A percentile compares a stretch with the other conserved stretches of the same genome.
These are phyloP conservation scores for Synanthedon vespiformis DNA, from an alignment of 2,888 invertebrate species.

Conservation along the genomic window DNA sequence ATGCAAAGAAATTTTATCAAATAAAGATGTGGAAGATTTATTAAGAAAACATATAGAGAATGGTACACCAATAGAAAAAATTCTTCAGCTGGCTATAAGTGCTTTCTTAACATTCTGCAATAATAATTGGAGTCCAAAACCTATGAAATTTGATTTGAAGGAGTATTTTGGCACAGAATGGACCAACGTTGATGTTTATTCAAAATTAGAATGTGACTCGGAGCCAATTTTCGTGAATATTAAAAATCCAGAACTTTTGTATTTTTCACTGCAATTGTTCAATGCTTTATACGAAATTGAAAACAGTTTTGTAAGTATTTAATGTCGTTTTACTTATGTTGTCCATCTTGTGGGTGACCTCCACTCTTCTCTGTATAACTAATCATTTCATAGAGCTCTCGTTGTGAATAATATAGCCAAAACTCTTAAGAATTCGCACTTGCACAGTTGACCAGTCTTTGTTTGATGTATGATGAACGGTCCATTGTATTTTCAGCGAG, in stretches of 20 bases:
- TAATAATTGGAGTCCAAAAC: slow-evolving; percentile 85
- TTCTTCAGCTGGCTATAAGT: slow-evolving; percentile 72
- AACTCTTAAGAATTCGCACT: too few relatives aligned
- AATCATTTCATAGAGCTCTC: too few relatives aligned
- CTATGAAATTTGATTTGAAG: slow-evolving; percentile 42
- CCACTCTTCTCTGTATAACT: too few relatives aligned
- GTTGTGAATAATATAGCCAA: too few relatives aligned
- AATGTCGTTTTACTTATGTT: too few relatives aligned
- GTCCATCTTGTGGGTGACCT: too few relatives aligned
- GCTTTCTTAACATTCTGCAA: slow-evolving; percentile 81
- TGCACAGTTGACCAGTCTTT: too few relatives aligned
- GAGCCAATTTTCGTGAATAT: slow-evolving; percentile 78
- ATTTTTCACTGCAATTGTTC: slow-evolving; percentile 50
- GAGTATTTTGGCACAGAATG: slow-evolving; percentile 47
- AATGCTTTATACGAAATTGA: slow-evolving; percentile 33
- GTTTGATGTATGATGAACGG: too few relatives aligned
- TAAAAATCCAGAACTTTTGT: slow-evolving; percentile 63
- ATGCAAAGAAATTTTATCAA: slow-evolving; percentile 32
- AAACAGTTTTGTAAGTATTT: slow-evolving; percentile 40
- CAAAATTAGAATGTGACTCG: slow-evolving; percentile 68
- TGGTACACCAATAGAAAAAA: slow-evolving; percentile 27
- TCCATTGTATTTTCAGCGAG: neutral
- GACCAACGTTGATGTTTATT: slow-evolving; percentile 48
- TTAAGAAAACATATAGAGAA: slow-evolving; percentile 26
- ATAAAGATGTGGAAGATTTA: slow-evolving; percentile 23